Conservation (phyloP, 2,797 vertebrate genomes). For the Melopsittacus undulatus region DNA sequence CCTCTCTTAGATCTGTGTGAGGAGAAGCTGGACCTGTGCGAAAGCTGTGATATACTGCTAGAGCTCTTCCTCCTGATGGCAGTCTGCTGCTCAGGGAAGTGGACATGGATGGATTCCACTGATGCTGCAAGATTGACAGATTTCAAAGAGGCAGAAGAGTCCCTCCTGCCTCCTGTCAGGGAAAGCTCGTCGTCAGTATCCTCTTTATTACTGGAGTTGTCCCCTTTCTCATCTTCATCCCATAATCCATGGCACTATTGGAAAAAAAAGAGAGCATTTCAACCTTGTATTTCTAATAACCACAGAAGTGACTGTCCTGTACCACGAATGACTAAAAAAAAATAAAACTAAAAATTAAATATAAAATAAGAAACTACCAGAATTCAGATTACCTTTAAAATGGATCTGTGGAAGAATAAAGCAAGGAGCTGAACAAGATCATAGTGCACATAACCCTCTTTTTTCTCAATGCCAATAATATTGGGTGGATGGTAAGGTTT, state of each 20-base stretch:
- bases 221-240: slow-evolving; percentile 89
- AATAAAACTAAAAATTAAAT: background rate
- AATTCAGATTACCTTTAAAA: slow-evolving; percentile 87
- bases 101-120: slow-evolving; percentile 85
- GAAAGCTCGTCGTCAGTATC: slow-evolving; percentile 87
- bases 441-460: slow-evolving; percentile 95
- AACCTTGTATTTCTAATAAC: background rate
- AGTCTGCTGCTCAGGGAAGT: slow-evolving; percentile 83
- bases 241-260: slow-evolving; percentile 94
- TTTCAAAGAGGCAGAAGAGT: slow-evolving; percentile 84
- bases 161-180: slow-evolving; percentile 74
- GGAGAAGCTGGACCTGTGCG: slow-evolving; percentile 84
- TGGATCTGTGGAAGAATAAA: slow-evolving; percentile 97
- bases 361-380: background rate
- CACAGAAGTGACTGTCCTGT: background rate
- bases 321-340: background rate
- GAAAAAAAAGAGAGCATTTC: background rate
- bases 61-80: slow-evolving; percentile 89
- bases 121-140: slow-evolving; percentile 88
- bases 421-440: slow-evolving; percentile 94
- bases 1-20: slow-evolving; percentile 91
- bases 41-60: slow-evolving; percentile 84
- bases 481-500: slow-evolving; percentile 91
- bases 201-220: slow-evolving; percentile 74
- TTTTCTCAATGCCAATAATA: slow-evolving; percentile 97